Evolutionary conservation across 2,888 invertebrate species (phyloP), one percentile per base, ranked within the genome.

Genomic region (Dilophus febrilis): DNA sequence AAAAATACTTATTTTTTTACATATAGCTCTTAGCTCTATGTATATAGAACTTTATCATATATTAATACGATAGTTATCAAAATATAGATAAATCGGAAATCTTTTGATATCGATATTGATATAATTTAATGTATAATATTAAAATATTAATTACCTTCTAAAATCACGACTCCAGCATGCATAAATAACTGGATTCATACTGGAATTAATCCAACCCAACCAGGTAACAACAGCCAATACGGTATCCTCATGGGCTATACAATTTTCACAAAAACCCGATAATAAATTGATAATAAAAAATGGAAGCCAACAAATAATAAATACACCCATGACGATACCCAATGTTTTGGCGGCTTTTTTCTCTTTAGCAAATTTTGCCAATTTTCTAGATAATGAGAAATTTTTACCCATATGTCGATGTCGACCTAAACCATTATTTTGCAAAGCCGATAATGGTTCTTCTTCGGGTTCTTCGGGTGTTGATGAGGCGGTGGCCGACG

Each of bases 151-250:
- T 69, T 58, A 87, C 87, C 88, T 81, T 65, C 88, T 71, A 60
- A 95, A 95, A 64, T 95, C 95, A 54, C 88, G 72, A 67, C 91
- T 92, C 83, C 94, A 94, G 58, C 91, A 90, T n/a, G 94, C 94
- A 62, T 95, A 95, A 56, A 95, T 95, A 48, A 94, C 87, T 0
- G 94, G 94, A 67, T 91, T 91, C 90, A 91, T 91, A 45, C 87
- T 84, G 35, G 88, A 88, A 64, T 91, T 91, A 60, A 90, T 85
- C 90, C 90, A 91, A 39, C 91, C 91, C 32, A 90, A 71, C 91
- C 91, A 91, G 48, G 88, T 88, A 44, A 90, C 88, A 43, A 90
- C 75, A 32, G 86, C 83, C 46, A 82, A 79, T 22, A 90, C 82
- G 42, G 87, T 74, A 61, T 88, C 84, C 56, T 86, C 86, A 55